Evolutionary conservation across 2,797 vertebrate genomes (phyloP).

Genomic region (Thripadectes ignobilis): DNA sequence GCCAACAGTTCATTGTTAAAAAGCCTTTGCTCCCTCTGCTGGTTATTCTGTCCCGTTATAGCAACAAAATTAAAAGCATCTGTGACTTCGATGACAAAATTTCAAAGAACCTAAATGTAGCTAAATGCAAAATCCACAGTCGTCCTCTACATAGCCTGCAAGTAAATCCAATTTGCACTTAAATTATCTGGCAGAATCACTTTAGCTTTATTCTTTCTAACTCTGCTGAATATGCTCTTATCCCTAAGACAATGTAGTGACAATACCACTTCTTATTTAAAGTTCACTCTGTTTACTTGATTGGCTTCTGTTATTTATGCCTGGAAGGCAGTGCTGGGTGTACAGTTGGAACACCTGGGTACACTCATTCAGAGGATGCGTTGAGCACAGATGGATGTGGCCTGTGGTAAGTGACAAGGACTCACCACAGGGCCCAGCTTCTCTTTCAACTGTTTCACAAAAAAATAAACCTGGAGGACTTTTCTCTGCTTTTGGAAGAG

Average conservation of each 20-base stretch:
- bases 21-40: constrained; percentile 52
- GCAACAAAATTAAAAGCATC: neutral
- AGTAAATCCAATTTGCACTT: neutral
- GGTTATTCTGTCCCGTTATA: neutral
- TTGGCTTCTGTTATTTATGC: neutral
- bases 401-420: neutral
- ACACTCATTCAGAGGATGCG: neutral
- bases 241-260: neutral
- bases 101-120: neutral
- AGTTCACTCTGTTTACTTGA: neutral
- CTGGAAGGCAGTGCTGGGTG: neutral
- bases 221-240: neutral
- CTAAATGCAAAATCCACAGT: neutral
- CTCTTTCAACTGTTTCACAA: neutral
- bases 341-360: neutral
- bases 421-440: neutral
- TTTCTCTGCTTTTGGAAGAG: neutral
- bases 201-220: neutral
- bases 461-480: neutral
- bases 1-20: neutral
- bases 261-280: neutral
- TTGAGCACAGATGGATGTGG: neutral
- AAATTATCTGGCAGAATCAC: neutral
- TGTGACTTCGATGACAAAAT: neutral
- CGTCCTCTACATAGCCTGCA: neutral